These are phyloP conservation scores for Drosophila helvetica DNA, from an alignment of 2,888 invertebrate genomes.

Conservation along the genomic window DNA sequence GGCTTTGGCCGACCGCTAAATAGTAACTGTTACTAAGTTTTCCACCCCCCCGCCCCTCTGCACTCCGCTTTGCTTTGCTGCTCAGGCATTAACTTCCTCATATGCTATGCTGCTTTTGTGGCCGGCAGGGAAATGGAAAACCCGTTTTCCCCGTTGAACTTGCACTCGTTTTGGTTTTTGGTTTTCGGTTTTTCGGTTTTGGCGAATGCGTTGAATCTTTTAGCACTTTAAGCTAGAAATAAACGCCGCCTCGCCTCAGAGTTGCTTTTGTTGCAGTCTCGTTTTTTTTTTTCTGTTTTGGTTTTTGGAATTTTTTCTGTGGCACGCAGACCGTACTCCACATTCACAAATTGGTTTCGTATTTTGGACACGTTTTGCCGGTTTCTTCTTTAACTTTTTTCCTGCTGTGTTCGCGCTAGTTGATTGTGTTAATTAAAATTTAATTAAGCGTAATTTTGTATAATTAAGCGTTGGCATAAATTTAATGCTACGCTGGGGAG, in stretches of 20 bases:
- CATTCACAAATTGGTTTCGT: constrained; percentile 42
- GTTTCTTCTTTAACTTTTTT: constrained; percentile 49
- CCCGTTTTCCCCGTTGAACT: constrained; percentile 73
- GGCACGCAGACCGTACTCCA: constrained; percentile 62
- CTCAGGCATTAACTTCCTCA: constrained; percentile 73
- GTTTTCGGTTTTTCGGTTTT: constrained; percentile 27
- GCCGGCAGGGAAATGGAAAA: constrained; percentile 48
- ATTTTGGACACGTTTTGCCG: constrained; percentile 74
- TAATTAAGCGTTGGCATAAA: constrained; percentile 64
- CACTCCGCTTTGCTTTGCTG: constrained; percentile 34
- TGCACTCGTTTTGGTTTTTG: constrained; percentile 69
- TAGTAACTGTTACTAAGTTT: constrained; percentile 75
- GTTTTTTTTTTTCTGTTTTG: constrained; percentile 10
- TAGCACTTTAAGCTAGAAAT: constrained; percentile 62
- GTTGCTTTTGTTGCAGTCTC: background rate
- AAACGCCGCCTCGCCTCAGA: constrained; percentile 56
- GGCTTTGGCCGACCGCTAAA: constrained; percentile 59
- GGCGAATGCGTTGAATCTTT: constrained; percentile 35
- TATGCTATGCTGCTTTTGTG: constrained; percentile 28
- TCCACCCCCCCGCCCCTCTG: constrained; percentile 22
- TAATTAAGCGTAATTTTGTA: constrained; percentile 72
- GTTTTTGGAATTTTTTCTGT: constrained; percentile 39
- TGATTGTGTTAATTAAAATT: constrained; percentile 78
- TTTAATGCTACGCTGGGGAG: constrained; percentile 40
- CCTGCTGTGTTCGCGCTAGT: constrained; percentile 45